Evolutionary conservation across 1,140 invertebrate species (phyloP), one percentile per base, ranked within the genome.

Genomic region (Physella acuta): DNA sequence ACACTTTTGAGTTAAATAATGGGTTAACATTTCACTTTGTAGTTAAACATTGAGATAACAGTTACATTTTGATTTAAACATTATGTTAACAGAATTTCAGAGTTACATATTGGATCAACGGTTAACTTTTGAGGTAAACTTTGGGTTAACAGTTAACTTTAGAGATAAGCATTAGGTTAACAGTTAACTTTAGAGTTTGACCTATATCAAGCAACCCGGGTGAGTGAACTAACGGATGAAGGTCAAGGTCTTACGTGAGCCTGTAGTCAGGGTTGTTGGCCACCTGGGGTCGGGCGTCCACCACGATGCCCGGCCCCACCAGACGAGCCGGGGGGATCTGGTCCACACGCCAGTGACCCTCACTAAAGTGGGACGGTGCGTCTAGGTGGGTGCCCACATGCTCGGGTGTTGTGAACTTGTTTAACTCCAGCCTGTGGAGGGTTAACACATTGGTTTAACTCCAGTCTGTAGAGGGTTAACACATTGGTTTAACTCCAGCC

Each of bases 261-360:
- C 31, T 28, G 51, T 77, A 77, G 36, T 78, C 73, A 1, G 60
- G 62, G 52, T 81, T 69, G 8, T 3, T 28, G 3, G 20, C 14
- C 3, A 68, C 78, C 49, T 78, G 75, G 5, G 59, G 20, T 17
- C 44, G 66, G 16, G 76, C 74, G 55, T 78, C 63, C 24, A 78
- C 59, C 34, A 78, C 64, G 4, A 74, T 71, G 11, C 71, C 74
- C 44, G 73, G 67, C 5, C 76, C 76, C n/a, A 71, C 51, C 20
- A 78, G 64, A 8, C 68, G 59, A 26, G 74, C 68, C 17, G 73
- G 36, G n/a, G 76, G 76, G 20, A 78, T 76, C 60, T 78, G 67
- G 26, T 75, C 71, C 20, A 55, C 59, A 3, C 69, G 62, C 74
- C 71, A 73, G 20, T 30, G 33, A 2, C 67, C 70, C 55, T 72